Evolutionary conservation across 2,113 vertebrate species (phyloP), one percentile per base, ranked within the genome.

Genomic region (Alaudala cheleensis): DNA sequence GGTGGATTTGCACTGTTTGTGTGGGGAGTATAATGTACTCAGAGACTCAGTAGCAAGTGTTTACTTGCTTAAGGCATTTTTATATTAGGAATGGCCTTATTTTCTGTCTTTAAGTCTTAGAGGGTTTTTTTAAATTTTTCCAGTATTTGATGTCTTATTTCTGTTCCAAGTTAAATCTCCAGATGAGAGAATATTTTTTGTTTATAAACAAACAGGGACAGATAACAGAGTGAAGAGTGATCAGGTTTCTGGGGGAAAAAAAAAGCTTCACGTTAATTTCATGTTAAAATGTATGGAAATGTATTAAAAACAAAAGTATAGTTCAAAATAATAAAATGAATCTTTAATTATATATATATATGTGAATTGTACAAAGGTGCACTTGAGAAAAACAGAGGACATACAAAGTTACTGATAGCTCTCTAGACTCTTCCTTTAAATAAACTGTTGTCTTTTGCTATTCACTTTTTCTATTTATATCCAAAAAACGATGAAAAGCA

Each of bases 31-130:
- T 64, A 8, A 54, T 69, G 57, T 86, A 76, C 71, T 88, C 21
- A 20, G 80, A 79, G 88, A 64, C 21, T 94, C 45, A 53, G 76
- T 72, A 76, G 79, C 37, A 91, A 80, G 72, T 80, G 31, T 90
- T 85, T 86, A 78, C 40, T 94, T 94, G 81, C 85, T 85, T 64
- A 85, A 85, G 86, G 88, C 79, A 7, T 39, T 87, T 66, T 82
- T 86, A 19, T 25, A 24, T 81, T 94, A 64, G 57, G n/a, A 79
- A 49, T 79, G 86, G 31, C 76, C 66, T 72, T 93, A 37, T 60
- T 37, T 76, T 94, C 33, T 85, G 4, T 64, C 24, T 67, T 40
- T 40, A 92, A 51, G 20, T 61, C 62, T 69, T 82, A 51, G 28
- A 8, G 15, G 2, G 1, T n/a, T 12, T 42, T n/a, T 73, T 45